Evolutionary conservation across 1,140 invertebrate species (phyloP).

Genomic region (Papilio polytes): DNA sequence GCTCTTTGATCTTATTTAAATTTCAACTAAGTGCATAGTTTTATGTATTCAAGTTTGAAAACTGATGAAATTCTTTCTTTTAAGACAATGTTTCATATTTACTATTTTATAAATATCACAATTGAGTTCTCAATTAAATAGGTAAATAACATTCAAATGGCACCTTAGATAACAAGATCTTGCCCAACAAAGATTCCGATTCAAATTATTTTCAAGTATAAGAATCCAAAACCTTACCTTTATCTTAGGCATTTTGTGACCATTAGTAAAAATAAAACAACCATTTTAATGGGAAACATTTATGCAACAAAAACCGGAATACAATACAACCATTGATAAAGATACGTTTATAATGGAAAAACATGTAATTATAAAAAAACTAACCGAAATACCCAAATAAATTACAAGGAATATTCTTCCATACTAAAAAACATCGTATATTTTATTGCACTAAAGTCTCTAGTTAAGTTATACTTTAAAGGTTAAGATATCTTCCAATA

Average conservation of each 20-base stretch:
- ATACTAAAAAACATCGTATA: too few species aligned
- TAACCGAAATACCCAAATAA: too few species aligned
- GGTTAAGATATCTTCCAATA: too few species aligned
- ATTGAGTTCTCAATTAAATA: not conserved
- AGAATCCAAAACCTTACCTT: too few species aligned
- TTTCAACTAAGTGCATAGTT: too few species aligned
- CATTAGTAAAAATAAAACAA: not conserved
- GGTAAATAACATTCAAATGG: not conserved
- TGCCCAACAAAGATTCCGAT: not conserved
- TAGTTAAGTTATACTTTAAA: too few species aligned
- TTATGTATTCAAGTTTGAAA: too few species aligned
- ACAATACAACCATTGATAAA: not conserved
- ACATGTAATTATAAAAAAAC: not conserved
- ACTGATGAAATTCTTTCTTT: not conserved
- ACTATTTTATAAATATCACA: not conserved
- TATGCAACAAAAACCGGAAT: not conserved
- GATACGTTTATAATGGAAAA: not conserved
- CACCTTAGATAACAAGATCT: constrained; percentile 7
- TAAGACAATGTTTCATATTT: not conserved
- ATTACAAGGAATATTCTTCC: too few species aligned
- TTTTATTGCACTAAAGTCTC: too few species aligned
- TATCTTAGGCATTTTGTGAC: too few species aligned
- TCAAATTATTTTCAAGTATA: not conserved
- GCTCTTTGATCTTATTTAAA: too few species aligned
- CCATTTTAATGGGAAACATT: not conserved